Evolutionary conservation across 2,797 vertebrate genomes (phyloP).

Genomic region (Hoplostethus mediterraneus): DNA sequence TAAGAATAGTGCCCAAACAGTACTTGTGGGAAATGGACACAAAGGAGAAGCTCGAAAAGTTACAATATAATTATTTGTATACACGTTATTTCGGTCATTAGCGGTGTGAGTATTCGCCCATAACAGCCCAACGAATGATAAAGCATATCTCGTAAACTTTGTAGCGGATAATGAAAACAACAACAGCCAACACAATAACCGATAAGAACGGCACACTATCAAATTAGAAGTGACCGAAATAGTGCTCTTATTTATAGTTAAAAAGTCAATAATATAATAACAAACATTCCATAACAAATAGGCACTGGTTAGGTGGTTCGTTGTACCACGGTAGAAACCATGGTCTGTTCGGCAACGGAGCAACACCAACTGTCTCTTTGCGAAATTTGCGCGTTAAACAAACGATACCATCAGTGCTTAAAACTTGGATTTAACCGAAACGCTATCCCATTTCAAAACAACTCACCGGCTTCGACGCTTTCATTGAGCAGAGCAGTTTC

Average conservation of each 20-base stretch:
- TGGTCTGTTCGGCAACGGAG: slow-evolving; percentile 71
- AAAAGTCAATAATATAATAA: background rate
- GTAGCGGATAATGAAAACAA: slow-evolving; percentile 42
- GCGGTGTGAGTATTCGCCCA: slow-evolving; percentile 24
- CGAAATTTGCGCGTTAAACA: slow-evolving; percentile 42
- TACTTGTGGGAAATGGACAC: slow-evolving; percentile 12
- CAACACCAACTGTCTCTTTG: slow-evolving; percentile 57
- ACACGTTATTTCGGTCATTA: slow-evolving; percentile 11
- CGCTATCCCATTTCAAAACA: slow-evolving; percentile 6
- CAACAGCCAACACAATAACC: slow-evolving; percentile 1
- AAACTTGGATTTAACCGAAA: slow-evolving; percentile 29
- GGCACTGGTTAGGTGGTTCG: slow-evolving; percentile 58
- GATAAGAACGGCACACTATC: background rate
- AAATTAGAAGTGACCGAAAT: accelerated
- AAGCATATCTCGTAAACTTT: slow-evolving; percentile 74
- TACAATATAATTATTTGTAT: slow-evolving; percentile 9
- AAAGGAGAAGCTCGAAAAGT: slow-evolving; percentile 25
- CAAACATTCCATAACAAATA: slow-evolving; percentile 57
- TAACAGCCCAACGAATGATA: slow-evolving; percentile 38
- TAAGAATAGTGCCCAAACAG: background rate
- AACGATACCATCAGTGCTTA: background rate
- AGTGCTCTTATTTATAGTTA: background rate
- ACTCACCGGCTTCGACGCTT: slow-evolving; percentile 87
- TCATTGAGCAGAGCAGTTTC: slow-evolving; percentile 84
- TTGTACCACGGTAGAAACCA: slow-evolving; percentile 71